Conservation (phyloP, 1,140 invertebrate genomes). For the Drosophila lowei region DNA sequence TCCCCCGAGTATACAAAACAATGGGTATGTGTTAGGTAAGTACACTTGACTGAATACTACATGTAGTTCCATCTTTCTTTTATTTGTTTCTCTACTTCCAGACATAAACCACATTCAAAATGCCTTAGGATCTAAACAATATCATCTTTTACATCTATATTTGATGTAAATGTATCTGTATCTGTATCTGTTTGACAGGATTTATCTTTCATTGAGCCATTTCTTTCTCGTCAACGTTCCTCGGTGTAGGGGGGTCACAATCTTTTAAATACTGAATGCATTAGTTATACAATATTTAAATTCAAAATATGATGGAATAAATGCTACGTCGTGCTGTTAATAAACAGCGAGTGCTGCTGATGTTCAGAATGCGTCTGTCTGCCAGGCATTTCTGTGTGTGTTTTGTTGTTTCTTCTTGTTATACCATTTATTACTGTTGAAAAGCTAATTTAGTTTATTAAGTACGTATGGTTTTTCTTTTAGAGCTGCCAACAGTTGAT, state of each 20-base stretch:
- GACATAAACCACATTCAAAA: conserved; percentile 28
- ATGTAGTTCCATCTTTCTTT: conserved; percentile 3
- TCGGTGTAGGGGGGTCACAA: not conserved
- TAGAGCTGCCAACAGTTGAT: conserved; percentile 29
- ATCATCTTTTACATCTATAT: not conserved
- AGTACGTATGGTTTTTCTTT: conserved; percentile 17
- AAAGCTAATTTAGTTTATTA: conserved; percentile 31
- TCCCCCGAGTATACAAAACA: not conserved
- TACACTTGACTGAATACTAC: no score
- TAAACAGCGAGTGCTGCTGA: not conserved
- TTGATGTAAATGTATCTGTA: no score
- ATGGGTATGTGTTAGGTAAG: not conserved
- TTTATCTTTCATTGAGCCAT: no score
- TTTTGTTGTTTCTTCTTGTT: conserved; percentile 41
- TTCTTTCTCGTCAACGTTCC: conserved; percentile 21
- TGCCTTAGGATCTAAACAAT: conserved; percentile 27
- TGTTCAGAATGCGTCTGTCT: conserved; percentile 13
- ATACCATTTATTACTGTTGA: conserved; percentile 14
- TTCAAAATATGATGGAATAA: conserved; percentile 4
- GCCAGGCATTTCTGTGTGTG: conserved; percentile 53
- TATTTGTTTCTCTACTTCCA: conserved; percentile 22
- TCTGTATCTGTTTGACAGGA: not conserved
- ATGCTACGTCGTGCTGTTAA: conserved; percentile 10
- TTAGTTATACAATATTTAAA: conserved; percentile 21
- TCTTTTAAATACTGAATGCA: conserved; percentile 43